These are phyloP conservation scores for Bucorvus abyssinicus DNA, from an alignment of 2,797 vertebrate genomes.

Conservation along the genomic window DNA sequence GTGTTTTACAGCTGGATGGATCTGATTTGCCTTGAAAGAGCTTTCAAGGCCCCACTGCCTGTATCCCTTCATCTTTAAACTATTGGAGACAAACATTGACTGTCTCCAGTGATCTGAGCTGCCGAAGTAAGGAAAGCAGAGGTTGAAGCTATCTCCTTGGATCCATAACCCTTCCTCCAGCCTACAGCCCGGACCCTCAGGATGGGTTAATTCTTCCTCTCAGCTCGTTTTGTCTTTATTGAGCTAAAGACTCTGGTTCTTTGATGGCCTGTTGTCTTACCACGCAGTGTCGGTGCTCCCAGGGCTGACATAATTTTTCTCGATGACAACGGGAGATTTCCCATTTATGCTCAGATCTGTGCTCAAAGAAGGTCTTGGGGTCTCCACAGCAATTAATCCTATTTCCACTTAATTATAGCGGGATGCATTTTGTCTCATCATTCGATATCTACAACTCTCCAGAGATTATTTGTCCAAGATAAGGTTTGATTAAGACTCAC, in stretches of 20 bases:
- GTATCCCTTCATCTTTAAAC: background rate
- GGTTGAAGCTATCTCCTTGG: background rate
- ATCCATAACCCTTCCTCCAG: background rate
- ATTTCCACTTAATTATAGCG: background rate
- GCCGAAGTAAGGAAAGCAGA: background rate
- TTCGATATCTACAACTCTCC: background rate
- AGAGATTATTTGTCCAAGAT: background rate
- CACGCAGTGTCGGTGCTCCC: background rate
- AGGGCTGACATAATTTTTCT: background rate
- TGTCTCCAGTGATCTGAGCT: background rate
- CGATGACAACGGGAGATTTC: background rate
- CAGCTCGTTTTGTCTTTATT: background rate
- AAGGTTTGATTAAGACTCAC: slow-evolving; percentile 24
- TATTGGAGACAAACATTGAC: background rate
- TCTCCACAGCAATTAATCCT: background rate
- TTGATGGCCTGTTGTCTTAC: background rate
- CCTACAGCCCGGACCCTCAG: background rate
- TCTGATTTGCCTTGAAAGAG: background rate
- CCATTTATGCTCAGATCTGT: background rate
- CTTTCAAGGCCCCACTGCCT: background rate
- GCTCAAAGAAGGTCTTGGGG: background rate
- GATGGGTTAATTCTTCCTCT: background rate
- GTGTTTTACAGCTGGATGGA: background rate
- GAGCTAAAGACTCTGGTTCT: background rate
- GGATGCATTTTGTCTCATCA: background rate